Evolutionary conservation across 2,113 vertebrate genomes (phyloP), one percentile per base, ranked within the genome.

Genomic region (Aldabrachelys gigantea): DNA sequence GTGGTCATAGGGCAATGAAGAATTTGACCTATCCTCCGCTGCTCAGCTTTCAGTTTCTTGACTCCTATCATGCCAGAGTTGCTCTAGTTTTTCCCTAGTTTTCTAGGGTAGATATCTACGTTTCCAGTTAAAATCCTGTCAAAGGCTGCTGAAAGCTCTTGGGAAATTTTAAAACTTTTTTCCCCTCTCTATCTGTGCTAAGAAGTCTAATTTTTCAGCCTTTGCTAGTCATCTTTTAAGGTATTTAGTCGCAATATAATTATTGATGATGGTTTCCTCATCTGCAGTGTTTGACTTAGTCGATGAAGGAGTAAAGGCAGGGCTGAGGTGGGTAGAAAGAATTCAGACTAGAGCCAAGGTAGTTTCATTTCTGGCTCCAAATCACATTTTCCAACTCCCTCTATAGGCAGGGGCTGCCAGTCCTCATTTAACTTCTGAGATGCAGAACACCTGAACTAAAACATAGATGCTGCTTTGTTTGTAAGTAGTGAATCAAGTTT

Each of bases 381-480:
- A 94, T 69, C 53, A 41, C 87, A 65, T 96, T 97, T 97, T 97
- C 89, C 86, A 96, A 78, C 13, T 78, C 75, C 3, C 22, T 96
- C 53, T 86, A 47, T 69, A 93, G 65, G 91, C 88, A 91, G 80
- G 91, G 85, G 72, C 41, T 92, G 41, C 86, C 91, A 89, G 92
- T 96, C 53, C 79, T 57, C 82, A 90, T 80, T 94, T 93, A 93
- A 87, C 59, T 93, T 93, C 62, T 94, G 87, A 84, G 95, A 89
- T 84, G 38, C 88, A 44, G 82, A 93, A 95, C 80, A 90, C 84
- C 82, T 92, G 79, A 97, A 95, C 94, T 95, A 89, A 97, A 97
- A 96, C 0, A 3, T 95, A 90, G 88, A 82, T 72, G 41, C 52
- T 93, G 91, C 25, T 95, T 96, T 95, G 62, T 96, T 92, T 95